Conservation (phyloP, 1,140 invertebrate genomes). For the Aphelenchoides avenae region DNA sequence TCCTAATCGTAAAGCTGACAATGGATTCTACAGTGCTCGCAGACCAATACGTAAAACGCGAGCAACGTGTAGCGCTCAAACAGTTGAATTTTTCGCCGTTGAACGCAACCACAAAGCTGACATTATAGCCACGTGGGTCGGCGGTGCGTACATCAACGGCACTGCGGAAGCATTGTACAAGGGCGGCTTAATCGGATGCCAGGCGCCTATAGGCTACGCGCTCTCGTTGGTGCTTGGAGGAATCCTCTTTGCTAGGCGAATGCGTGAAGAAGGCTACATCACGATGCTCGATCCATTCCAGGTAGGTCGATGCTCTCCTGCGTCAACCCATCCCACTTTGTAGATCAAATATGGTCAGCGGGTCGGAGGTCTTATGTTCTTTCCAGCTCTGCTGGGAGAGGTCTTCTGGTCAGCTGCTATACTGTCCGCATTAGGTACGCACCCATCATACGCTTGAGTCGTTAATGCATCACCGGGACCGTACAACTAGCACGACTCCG, state of each 20-base stretch:
- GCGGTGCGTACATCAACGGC: slow-evolving; percentile 96
- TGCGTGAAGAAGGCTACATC: slow-evolving; percentile 92
- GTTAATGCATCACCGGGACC: too few relatives aligned
- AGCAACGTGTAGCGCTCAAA: too few relatives aligned
- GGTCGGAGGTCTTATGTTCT: slow-evolving; percentile 90
- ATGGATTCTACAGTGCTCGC: too few relatives aligned
- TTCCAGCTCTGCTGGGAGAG: slow-evolving; percentile 92
- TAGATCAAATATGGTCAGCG: slow-evolving; percentile 84
- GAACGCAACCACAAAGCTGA: too few relatives aligned
- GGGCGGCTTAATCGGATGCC: slow-evolving; percentile 79
- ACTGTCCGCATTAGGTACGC: slow-evolving; percentile 80
- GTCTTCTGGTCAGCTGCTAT: slow-evolving; percentile 96
- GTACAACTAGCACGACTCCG: too few relatives aligned
- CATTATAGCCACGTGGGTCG: slow-evolving; percentile 72
- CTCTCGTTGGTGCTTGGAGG: slow-evolving; percentile 83
- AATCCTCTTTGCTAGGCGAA: slow-evolving; percentile 92
- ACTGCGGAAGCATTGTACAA: slow-evolving; percentile 92
- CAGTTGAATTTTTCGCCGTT: too few relatives aligned
- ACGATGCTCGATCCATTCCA: slow-evolving; percentile 98
- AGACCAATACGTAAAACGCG: too few relatives aligned
- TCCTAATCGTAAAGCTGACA: too few relatives aligned
- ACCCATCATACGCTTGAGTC: too few relatives aligned
- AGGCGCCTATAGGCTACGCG: slow-evolving; percentile 93
- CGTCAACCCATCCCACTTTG: slow-evolving; percentile 9
- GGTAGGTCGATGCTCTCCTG: slow-evolving; percentile 13